Percentiles rank a stretch among this genome's conserved stretches.
Evolutionary conservation across 2,113 vertebrate genomes (phyloP).

Genomic region (Equus przewalskii): DNA sequence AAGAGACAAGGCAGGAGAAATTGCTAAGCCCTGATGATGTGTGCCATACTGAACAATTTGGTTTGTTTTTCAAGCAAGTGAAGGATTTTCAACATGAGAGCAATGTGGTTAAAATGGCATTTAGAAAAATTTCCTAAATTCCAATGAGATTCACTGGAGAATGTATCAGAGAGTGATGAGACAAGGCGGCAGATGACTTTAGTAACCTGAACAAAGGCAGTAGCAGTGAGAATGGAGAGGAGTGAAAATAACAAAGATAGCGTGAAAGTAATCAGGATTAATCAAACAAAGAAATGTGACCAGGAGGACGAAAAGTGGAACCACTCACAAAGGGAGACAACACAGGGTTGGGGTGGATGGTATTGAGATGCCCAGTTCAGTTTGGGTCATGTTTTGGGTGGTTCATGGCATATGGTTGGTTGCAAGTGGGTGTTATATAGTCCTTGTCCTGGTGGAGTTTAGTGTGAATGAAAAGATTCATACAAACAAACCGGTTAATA

Average conservation of each 20-base stretch:
- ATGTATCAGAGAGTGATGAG: neutral
- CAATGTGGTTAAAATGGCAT: neutral
- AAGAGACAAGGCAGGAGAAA: neutral
- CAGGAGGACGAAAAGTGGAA: neutral
- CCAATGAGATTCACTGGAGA: neutral
- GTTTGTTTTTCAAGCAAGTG: neutral
- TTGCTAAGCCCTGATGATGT: neutral
- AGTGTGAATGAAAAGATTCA: neutral
- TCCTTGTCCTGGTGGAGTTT: neutral
- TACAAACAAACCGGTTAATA: neutral
- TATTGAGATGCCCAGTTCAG: neutral
- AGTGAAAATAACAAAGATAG: neutral
- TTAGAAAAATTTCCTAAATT: neutral
- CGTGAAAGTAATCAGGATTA: neutral
- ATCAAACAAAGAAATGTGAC: neutral
- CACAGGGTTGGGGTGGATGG: too few relatives aligned
- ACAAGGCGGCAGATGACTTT: neutral
- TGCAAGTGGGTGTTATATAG: neutral
- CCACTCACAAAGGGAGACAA: fast-evolving
- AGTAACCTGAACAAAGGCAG: neutral
- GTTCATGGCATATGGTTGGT: neutral
- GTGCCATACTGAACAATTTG: neutral
- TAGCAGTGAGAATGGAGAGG: neutral
- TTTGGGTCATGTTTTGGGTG: neutral
- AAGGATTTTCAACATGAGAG: neutral